Base-by-base conservation (phyloP, 2,888 invertebrate genomes). In the Cyclophora punctaria region DNA sequence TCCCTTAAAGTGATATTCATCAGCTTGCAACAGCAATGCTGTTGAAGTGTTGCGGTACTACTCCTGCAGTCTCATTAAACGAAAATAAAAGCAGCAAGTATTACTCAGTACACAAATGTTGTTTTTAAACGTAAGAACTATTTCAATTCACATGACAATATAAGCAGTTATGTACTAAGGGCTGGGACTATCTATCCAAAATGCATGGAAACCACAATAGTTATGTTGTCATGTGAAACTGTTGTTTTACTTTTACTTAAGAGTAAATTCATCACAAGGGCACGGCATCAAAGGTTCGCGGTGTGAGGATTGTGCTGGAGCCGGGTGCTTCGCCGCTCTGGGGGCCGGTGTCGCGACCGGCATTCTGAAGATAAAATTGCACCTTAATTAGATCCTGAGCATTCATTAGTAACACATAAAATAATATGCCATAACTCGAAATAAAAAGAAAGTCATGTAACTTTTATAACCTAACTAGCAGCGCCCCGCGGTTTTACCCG, bases 281-380 rank as follows among this genome's bases (percentile, higher is more conserved):
- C 64, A 86, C 84, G 45, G 80, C 73, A 55, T 83, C 86, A 56
- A 81, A 84, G 57, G 81, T 78, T 63, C 86, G 81, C 4, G 78
- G 72, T 53, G 83, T 74, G 55, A 87, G 74, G 66, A 83, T 87
- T 55, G 88, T 89, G 71, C 89, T 89, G 54, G 92, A 91, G 45
- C 91, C 92, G 1, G 91, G 90, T n/a, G 91, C 90, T 67, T 91
- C 91, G 44, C 91, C 91, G 53, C 91, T 84, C 61, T 91, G 91
- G 43, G 90, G 90, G 6, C 90, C 90, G 53, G 90, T 84, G 66
- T 90, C 91, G 46, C 90, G 84, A 6, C 86, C 85, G 51, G 80
- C 69, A 75, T 88, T 89, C 89, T 89, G 78, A 20, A 80, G 81
- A 48, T 47, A 49, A 57, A 48, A 20, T 20, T 20, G 2, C 20